Percentiles rank a stretch among this genome's conserved stretches.
Evolutionary conservation across 2,797 vertebrate species (phyloP).

Genomic region (Serranus cabrilla): DNA sequence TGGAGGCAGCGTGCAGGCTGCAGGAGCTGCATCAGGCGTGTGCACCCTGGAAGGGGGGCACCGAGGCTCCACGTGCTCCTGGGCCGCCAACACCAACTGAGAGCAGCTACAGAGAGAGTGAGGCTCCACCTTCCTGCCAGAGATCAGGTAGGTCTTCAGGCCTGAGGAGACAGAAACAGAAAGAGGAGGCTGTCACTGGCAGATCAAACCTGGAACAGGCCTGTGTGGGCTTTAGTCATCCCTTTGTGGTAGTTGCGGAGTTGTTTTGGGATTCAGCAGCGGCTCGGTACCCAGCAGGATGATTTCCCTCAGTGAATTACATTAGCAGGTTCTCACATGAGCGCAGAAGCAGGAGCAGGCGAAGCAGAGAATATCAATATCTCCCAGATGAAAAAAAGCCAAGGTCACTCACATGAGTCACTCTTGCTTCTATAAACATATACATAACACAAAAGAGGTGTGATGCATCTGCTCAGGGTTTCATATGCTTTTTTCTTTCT

Average conservation of each 20-base stretch:
- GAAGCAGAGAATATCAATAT: conserved; percentile 52
- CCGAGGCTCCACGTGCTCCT: conserved; percentile 78
- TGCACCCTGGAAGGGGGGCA: conserved; percentile 71
- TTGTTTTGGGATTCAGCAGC: conserved; percentile 50
- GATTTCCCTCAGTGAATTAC: conserved; percentile 38
- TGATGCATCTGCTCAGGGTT: conserved; percentile 1
- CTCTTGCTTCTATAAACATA: conserved; percentile 23
- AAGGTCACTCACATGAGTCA: conserved; percentile 47
- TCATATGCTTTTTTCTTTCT: not conserved
- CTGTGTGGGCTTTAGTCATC: conserved; percentile 22
- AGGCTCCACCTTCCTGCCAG: conserved; percentile 88
- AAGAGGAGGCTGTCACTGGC: conserved; percentile 13
- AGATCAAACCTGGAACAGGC: conserved; percentile 17
- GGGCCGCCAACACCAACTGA: conserved; percentile 80
- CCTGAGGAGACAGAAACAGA: conserved; percentile 78
- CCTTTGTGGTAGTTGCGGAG: conserved; percentile 10
- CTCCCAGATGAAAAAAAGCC: conserved; percentile 40
- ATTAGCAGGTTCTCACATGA: conserved; percentile 39
- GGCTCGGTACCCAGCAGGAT: conserved; percentile 20
- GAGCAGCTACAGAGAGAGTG: conserved; percentile 89
- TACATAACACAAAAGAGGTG: not conserved
- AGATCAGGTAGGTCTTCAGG: conserved; percentile 95
- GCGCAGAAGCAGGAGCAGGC: conserved; percentile 28
- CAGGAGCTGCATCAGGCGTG: conserved; percentile 73
- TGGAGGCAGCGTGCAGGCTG: conserved; percentile 75